These are phyloP conservation scores for Pithys albifrons DNA, from an alignment of 2,113 vertebrate species.

Conservation along the genomic window DNA sequence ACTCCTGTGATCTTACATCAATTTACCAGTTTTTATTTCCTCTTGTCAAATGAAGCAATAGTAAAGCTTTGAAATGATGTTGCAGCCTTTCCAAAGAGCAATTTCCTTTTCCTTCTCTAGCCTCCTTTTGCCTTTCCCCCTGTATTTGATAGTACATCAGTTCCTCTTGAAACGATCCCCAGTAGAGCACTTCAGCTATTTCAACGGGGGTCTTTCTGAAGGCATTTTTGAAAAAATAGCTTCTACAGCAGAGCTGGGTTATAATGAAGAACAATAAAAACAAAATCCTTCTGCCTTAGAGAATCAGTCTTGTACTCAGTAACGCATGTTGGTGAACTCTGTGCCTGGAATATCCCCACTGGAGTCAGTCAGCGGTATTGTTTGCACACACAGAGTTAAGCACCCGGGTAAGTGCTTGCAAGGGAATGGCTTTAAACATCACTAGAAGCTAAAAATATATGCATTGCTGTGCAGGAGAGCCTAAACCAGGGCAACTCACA, in stretches of 20 bases:
- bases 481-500: background rate
- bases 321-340: background rate
- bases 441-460: background rate
- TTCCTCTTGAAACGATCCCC: constrained; percentile 39
- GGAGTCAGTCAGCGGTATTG: background rate
- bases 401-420: background rate
- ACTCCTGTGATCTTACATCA: background rate
- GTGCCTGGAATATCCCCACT: background rate
- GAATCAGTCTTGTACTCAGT: background rate
- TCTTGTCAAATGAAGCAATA: constrained; percentile 37
- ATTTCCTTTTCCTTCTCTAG: background rate
- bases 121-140: background rate
- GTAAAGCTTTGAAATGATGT: constrained; percentile 28
- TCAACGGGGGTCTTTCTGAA: background rate
- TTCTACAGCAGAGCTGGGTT: constrained; percentile 14
- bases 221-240: background rate
- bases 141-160: constrained; percentile 39
- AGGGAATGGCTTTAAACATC: constrained; percentile 4
- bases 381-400: background rate
- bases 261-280: constrained; percentile 36
- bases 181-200: constrained; percentile 42
- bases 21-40: background rate
- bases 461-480: background rate
- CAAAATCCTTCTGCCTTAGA: background rate
- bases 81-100: constrained; percentile 11